Percentiles rank a stretch among this genome's conserved stretches.
These are phyloP conservation scores for Actenoides hombroni DNA, from an alignment of 2,113 vertebrate species.

Conservation along the genomic window DNA sequence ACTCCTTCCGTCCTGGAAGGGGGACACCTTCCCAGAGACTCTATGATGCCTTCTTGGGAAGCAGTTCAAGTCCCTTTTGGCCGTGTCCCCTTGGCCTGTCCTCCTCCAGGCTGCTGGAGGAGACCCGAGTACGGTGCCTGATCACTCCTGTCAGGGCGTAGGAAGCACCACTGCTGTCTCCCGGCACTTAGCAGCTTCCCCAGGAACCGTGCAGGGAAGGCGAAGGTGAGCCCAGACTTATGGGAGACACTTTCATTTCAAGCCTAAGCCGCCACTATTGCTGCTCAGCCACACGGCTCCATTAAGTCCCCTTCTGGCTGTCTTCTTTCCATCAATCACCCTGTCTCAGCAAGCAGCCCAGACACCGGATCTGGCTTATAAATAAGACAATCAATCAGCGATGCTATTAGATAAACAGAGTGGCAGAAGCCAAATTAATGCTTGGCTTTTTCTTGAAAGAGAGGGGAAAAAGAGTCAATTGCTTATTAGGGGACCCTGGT, in stretches of 20 bases:
- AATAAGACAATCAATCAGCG: slow-evolving; percentile 67
- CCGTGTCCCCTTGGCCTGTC: not conserved
- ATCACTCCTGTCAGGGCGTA: not conserved
- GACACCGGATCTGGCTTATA: slow-evolving; percentile 66
- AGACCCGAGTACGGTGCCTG: not conserved
- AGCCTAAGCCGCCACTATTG: not conserved
- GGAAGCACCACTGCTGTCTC: not conserved
- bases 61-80: not conserved
- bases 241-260: slow-evolving; percentile 49
- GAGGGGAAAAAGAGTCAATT: slow-evolving; percentile 51
- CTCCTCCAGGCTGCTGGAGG: not conserved
- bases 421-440: slow-evolving; percentile 67
- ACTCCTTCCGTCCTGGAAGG: not conserved
- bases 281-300: slow-evolving; percentile 42
- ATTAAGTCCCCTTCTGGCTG: slow-evolving; percentile 55
- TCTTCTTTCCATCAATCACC: slow-evolving; percentile 65
- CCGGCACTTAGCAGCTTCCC: slow-evolving; percentile 20
- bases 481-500: slow-evolving; percentile 45
- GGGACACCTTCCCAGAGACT: not conserved
- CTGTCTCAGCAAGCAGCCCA: not conserved
- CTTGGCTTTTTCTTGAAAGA: slow-evolving; percentile 63
- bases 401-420: slow-evolving; percentile 69
- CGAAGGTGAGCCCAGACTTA: slow-evolving; percentile 46
- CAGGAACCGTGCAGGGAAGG: not conserved
- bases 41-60: not conserved